These are phyloP conservation scores for Allacma fusca DNA, from an alignment of 2,888 invertebrate genomes.

Conservation along the genomic window DNA sequence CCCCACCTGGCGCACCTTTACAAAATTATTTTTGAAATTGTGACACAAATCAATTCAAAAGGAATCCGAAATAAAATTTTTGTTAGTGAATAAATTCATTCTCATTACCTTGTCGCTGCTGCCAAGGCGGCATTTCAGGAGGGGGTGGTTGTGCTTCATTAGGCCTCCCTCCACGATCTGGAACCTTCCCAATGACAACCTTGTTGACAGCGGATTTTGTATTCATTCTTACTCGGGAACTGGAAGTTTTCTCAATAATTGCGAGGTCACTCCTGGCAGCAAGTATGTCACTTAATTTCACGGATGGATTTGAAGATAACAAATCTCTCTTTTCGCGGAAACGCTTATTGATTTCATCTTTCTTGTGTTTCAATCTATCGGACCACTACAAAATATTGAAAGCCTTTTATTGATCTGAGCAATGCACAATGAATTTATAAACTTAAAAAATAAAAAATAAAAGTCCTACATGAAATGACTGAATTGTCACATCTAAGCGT, in stretches of 20 bases:
- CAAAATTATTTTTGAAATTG: conserved; percentile 4
- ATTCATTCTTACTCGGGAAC: conserved; percentile 82
- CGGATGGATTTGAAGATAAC: conserved; percentile 70
- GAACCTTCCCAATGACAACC: conserved; percentile 85
- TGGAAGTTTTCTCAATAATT: conserved; percentile 91
- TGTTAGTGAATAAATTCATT: too few relatives aligned
- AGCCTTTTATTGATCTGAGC: conserved; percentile 17
- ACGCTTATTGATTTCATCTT: conserved; percentile 73
- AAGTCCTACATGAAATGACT: conserved; percentile 85
- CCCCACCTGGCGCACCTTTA: conserved; percentile 65
- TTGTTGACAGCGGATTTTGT: conserved; percentile 85
- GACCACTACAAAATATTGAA: conserved; percentile 74
- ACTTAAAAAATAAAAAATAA: not conserved
- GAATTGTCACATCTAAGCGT: conserved; percentile 92
- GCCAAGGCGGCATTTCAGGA: conserved; percentile 97
- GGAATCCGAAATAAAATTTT: too few relatives aligned
- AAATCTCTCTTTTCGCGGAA: conserved; percentile 69
- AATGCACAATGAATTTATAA: conserved; percentile 18
- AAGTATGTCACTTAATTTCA: conserved; percentile 79
- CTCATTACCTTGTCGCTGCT: conserved; percentile 69
- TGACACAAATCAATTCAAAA: not conserved
- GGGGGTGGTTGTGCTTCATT: conserved; percentile 91
- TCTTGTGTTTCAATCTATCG: conserved; percentile 77
- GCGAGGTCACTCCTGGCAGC: conserved; percentile 85
- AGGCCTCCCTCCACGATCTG: conserved; percentile 92